These are phyloP conservation scores for Nothoprocta pentlandii DNA, from an alignment of 2,113 vertebrate species.

Conservation along the genomic window DNA sequence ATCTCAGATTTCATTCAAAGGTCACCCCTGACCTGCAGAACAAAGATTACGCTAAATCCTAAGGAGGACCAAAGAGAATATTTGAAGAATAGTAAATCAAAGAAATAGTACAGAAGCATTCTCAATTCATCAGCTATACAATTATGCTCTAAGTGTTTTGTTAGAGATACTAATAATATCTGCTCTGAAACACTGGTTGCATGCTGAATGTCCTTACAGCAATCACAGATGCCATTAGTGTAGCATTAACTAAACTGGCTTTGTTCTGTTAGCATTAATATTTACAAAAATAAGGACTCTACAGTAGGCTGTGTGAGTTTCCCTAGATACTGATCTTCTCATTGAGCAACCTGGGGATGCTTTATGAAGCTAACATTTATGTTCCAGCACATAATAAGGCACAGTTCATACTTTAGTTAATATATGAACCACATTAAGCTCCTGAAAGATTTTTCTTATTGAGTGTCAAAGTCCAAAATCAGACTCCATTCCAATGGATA, in stretches of 20 bases:
- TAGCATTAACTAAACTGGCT: not conserved
- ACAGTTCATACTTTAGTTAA: not conserved
- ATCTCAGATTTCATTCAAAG: not conserved
- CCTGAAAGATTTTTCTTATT: too few relatives aligned
- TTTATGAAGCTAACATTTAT: not conserved
- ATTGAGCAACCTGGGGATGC: not conserved
- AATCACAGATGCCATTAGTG: slow-evolving; percentile 6
- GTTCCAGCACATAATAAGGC: not conserved
- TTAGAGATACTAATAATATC: slow-evolving; percentile 51
- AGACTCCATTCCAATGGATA: too few relatives aligned
- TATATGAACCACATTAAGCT: not conserved
- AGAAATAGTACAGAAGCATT: slow-evolving; percentile 83
- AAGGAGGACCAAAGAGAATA: slow-evolving; percentile 81
- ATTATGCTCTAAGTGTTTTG: slow-evolving; percentile 77
- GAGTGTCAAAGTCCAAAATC: too few relatives aligned
- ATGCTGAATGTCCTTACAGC: slow-evolving; percentile 44
- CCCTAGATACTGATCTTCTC: not conserved
- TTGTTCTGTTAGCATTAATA: not conserved
- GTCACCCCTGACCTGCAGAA: slow-evolving; percentile 70
- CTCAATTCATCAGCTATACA: slow-evolving; percentile 83
- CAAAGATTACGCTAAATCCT: slow-evolving; percentile 78
- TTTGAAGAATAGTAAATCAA: slow-evolving; percentile 79
- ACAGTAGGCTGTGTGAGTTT: not conserved
- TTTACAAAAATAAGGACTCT: not conserved
- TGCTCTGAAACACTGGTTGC: slow-evolving; percentile 44